phyloP scores from a whole-genome alignment of 1,140 invertebrate genomes.

The Drosophila tropicalis region DNA sequence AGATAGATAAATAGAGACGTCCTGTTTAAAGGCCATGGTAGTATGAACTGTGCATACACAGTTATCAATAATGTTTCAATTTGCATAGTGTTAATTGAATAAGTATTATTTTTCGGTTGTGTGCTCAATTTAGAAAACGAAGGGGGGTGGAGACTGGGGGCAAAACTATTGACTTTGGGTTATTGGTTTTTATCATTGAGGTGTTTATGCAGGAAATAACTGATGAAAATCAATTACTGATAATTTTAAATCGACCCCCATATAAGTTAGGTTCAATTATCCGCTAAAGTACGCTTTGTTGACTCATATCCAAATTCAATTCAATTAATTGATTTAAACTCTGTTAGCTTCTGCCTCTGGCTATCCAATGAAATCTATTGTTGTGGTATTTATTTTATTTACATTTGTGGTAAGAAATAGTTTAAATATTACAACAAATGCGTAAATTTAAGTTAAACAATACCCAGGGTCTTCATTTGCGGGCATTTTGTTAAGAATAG shows the following conservation, averaged over 20 bases:
- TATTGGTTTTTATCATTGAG: neutral
- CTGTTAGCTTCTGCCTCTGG: too few relatives aligned
- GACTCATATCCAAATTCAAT: neutral
- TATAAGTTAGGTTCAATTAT: neutral
- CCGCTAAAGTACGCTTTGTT: neutral
- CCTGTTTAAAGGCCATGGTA: neutral
- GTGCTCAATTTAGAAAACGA: too few relatives aligned
- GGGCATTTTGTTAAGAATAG: neutral
- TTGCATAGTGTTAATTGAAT: conserved; percentile 30
- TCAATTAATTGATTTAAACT: too few relatives aligned
- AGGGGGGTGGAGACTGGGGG: neutral
- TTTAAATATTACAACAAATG: too few relatives aligned
- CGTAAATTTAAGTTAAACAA: too few relatives aligned
- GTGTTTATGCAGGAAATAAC: neutral
- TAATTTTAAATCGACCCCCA: neutral
- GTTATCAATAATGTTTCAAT: conserved; percentile 34
- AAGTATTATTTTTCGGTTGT: conserved; percentile 1
- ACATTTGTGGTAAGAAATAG: too few relatives aligned
- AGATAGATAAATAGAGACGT: neutral
- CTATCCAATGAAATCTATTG: too few relatives aligned
- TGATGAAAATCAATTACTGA: conserved; percentile 2
- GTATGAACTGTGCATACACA: neutral
- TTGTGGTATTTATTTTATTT: too few relatives aligned
- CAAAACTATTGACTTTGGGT: neutral
- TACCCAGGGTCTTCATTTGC: too few relatives aligned